Evolutionary conservation across 1,140 invertebrate species (phyloP), one percentile per base, ranked within the genome.

Genomic region (Drosophila pachea): DNA sequence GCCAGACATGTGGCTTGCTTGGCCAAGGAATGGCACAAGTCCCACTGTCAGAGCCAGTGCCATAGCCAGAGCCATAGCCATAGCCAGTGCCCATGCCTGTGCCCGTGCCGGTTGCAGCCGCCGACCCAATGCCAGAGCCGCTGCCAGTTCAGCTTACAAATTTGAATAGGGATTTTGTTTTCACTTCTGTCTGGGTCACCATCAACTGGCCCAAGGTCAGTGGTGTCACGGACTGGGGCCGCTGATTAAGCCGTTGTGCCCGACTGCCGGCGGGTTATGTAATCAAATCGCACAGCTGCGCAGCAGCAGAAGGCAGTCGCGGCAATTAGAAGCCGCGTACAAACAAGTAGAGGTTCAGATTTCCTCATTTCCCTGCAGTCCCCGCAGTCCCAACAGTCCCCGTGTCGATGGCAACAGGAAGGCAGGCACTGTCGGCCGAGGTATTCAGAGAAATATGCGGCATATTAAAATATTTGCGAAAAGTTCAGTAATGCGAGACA

Each of bases 131-230:
- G 11, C 11, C 38, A 68, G 36, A 54, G 38, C 38, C 36, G 42
- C 36, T 42, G 53, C 53, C 22, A 16, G 60, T 32, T n/a, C 49
- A 71, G 78, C 72, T 56, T 60, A 59, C 61, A 74, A 62, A 84
- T 84, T 84, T 84, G 76, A 84, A 84, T 84, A 84, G 79, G 79
- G 81, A 86, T 84, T 86, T 84, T 84, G 79, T 78, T 84, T 84
- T 84, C 79, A 84, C 79, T 84, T 76, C 69, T 86, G 81, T 86
- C 81, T 86, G 81, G 81, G 81, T 79, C 79, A 62, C 58, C 67
- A 49, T 73, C 78, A 81, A 84, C 75, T 83, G 79, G 78, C 79
- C 86, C 79, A 84, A 84, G 79, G 79, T 84, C 79, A 86, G 66
- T 66, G 55, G 67, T 70, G 72, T 70, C 74, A 74, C 36, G 71